phyloP scores from a whole-genome alignment of 2,888 invertebrate species.

The Laspeyria flexula region DNA sequence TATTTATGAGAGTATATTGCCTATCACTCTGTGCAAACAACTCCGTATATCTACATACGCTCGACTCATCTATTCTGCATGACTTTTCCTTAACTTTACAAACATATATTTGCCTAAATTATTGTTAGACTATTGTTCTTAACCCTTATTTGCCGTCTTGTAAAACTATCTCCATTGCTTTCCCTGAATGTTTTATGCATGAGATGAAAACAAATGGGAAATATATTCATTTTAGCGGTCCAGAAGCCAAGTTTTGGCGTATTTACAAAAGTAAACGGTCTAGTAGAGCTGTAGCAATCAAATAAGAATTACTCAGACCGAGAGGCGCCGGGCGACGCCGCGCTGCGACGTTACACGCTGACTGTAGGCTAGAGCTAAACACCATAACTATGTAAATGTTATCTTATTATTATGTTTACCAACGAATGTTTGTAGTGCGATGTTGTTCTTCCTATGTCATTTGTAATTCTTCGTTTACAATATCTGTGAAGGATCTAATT shows the following conservation, averaged over 20 bases:
- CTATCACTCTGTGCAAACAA: conserved; percentile 26
- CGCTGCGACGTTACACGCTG: neutral
- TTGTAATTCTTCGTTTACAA: neutral
- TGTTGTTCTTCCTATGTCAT: conserved; percentile 2
- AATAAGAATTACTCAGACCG: conserved; percentile 41
- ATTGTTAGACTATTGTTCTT: conserved; percentile 38
- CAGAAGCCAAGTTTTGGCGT: conserved; percentile 40
- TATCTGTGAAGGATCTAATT: neutral
- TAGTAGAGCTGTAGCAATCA: conserved; percentile 37
- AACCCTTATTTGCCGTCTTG: conserved; percentile 42
- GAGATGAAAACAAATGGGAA: conserved; percentile 53
- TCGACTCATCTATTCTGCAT: conserved; percentile 22
- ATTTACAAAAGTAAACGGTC: conserved; percentile 40
- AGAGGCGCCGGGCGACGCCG: conserved; percentile 39
- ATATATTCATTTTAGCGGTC: conserved; percentile 47
- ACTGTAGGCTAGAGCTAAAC: conserved; percentile 17
- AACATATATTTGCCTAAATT: conserved; percentile 32
- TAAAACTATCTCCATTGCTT: conserved; percentile 42
- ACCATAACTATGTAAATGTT: conserved; percentile 41
- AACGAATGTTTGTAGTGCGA: conserved; percentile 17
- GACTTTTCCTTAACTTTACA: conserved; percentile 15
- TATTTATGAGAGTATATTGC: conserved; percentile 37
- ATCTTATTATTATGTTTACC: conserved; percentile 35
- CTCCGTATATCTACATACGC: conserved; percentile 14
- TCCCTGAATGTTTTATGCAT: conserved; percentile 62